Percentiles rank a stretch among this genome's conserved stretches.
These are phyloP conservation scores for Euspilapteryx auroguttella DNA, from an alignment of 2,888 invertebrate species.

Conservation along the genomic window DNA sequence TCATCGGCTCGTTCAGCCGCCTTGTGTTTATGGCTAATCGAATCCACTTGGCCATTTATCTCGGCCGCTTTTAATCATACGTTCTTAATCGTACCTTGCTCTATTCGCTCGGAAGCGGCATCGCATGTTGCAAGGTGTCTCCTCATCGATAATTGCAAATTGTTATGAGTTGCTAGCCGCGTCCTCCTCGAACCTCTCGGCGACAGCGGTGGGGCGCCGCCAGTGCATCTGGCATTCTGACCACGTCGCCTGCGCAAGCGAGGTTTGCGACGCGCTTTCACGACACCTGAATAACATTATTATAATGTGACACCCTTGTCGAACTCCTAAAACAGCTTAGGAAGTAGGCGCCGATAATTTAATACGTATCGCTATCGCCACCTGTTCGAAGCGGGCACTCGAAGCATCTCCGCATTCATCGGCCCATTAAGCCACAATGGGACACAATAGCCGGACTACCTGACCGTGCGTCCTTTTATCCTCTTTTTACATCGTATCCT, in stretches of 20 bases:
- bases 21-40: slow-evolving; percentile 12
- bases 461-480: slow-evolving; percentile 19
- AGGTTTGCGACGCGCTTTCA: slow-evolving; percentile 51
- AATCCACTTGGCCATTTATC: slow-evolving; percentile 12
- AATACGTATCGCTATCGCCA: slow-evolving; percentile 20
- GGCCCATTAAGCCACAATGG: slow-evolving; percentile 46
- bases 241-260: slow-evolving; percentile 28
- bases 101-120: slow-evolving; percentile 10
- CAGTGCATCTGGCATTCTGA: slow-evolving; percentile 28
- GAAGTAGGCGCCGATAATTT: slow-evolving; percentile 16
- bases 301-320: slow-evolving; percentile 45
- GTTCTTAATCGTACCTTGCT: slow-evolving; percentile 3
- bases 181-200: too few relatives aligned
- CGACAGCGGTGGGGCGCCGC: slow-evolving; percentile 11
- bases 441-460: slow-evolving; percentile 30
- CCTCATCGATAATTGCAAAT: slow-evolving; percentile 14
- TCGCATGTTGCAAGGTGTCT: slow-evolving; percentile 19
- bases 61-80: slow-evolving; percentile 1
- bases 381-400: slow-evolving; percentile 29
- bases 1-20: slow-evolving; percentile 17
- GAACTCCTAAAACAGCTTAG: slow-evolving; percentile 41
- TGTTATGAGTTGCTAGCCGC: too few relatives aligned
- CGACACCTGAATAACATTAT: slow-evolving; percentile 49
- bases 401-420: slow-evolving; percentile 33
- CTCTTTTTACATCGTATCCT: slow-evolving; percentile 15